Percentiles rank a stretch among this genome's conserved stretches.
Conservation (phyloP, 1,140 invertebrate genomes). For the Cheumatopsyche charites region DNA sequence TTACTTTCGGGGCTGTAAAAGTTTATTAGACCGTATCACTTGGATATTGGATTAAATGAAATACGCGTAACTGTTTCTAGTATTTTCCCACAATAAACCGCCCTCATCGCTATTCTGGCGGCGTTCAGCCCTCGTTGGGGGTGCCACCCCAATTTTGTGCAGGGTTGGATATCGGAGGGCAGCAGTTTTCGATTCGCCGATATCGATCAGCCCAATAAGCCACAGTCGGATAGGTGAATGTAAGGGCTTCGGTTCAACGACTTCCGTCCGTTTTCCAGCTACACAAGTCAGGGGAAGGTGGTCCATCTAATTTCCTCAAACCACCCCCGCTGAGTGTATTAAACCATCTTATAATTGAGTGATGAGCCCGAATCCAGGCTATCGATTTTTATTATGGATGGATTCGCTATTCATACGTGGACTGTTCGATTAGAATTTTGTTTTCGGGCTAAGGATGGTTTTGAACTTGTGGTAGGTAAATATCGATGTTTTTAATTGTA, state of each 20-base stretch:
- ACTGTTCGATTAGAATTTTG: too few species aligned
- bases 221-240: constrained; percentile 38
- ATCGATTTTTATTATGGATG: background rate
- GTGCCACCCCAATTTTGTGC: background rate
- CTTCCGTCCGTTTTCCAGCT: constrained; percentile 27
- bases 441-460: too few species aligned
- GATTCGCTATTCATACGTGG: too few species aligned
- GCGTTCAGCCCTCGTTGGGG: background rate
- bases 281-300: background rate
- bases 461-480: too few species aligned
- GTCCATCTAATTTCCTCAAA: background rate
- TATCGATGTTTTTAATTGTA: too few species aligned
- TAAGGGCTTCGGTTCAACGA: constrained; percentile 38
- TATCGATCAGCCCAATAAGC: constrained; percentile 37
- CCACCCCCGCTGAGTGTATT: constrained; percentile 21
- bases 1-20: constrained; percentile 35
- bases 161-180: constrained; percentile 22
- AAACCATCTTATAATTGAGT: constrained; percentile 30
- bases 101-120: constrained; percentile 41
- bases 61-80: constrained; percentile 45
- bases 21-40: constrained; percentile 7
- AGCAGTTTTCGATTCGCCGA: constrained; percentile 28
- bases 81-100: constrained; percentile 43
- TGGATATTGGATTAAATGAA: constrained; percentile 46
- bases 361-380: constrained; percentile 13